Base-by-base conservation (phyloP, 2,797 vertebrate species). In the Ammospiza maritima region DNA sequence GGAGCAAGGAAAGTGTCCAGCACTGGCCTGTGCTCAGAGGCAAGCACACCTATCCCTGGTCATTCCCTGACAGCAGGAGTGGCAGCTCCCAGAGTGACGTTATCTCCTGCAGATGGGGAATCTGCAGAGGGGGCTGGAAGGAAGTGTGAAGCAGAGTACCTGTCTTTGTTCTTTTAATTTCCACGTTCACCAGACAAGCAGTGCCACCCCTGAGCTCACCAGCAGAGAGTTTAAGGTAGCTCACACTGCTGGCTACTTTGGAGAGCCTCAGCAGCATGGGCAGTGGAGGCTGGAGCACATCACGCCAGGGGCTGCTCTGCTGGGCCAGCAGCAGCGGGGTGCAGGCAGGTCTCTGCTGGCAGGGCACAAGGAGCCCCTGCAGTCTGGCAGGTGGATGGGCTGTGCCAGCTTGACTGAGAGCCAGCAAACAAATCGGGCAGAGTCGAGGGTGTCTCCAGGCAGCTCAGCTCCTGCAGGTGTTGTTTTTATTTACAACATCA, bases 191-290 rank as follows among this genome's bases (percentile, higher is more conserved):
- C 65, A 51, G 65, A n/a, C 5, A 27, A 65, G 18, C 16, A 22
- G 21, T 8, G 30, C 30, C 84, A n/a, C 16, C 27, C 36, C 56
- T 0, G 1, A 19, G 57, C 23, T 66, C 67, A 14, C 27, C 0
- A 0, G 21, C 23, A n/a, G 16, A 12, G 25, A 16, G 13, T 21
- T 38, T 34, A n/a, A 54, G 29, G 40, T 29, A 13, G 34, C 13
- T 16, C 42, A 29, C 0, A 0, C 18, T 62, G 27, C n/a, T 51
- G 50, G 40, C 60, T 0, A 0, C 23, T 6, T 3, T 30, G 30
- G 13, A 40, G 45, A 80, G 9, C 42, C 69, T 47, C 74, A 30
- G 64, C 61, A 77, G 19, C 0, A 0, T 6, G 48, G 65, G 81
- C 51, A 65, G 56, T 5, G 5, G 29, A 44, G 48, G 23, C 51